phyloP scores from a whole-genome alignment of 2,797 vertebrate species.

The Melanotaenia parkinsoni region DNA sequence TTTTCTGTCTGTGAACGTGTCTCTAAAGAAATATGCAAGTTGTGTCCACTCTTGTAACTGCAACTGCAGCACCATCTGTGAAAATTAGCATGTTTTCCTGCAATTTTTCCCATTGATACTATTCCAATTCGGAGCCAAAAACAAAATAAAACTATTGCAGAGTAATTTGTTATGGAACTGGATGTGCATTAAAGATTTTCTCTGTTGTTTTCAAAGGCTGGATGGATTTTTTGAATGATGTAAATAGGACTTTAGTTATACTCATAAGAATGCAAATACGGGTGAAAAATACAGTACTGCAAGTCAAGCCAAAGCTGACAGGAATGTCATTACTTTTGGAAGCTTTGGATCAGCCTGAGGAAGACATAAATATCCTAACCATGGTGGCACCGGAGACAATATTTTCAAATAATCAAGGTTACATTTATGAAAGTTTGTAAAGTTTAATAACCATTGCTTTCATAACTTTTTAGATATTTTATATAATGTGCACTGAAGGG shows the following conservation, averaged over 20 bases:
- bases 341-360: background rate
- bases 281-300: background rate
- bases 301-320: background rate
- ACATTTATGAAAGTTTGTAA: background rate
- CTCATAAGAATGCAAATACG: background rate
- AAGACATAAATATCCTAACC: background rate
- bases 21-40: background rate
- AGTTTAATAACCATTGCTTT: background rate
- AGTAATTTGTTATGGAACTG: background rate
- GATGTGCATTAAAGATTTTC: background rate
- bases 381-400: background rate
- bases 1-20: background rate
- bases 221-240: background rate
- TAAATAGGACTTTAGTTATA: background rate
- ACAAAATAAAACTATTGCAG: background rate
- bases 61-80: background rate
- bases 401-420: background rate
- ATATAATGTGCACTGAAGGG: background rate
- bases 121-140: background rate
- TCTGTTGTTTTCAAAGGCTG: background rate
- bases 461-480: background rate
- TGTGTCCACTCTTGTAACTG: background rate
- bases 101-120: background rate
- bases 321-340: background rate
- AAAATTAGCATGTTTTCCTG: background rate